A percentile compares a stretch with the other conserved stretches of the same genome.
These are phyloP conservation scores for Anoplolepis gracilipes DNA, from an alignment of 1,140 invertebrate species.

Conservation along the genomic window DNA sequence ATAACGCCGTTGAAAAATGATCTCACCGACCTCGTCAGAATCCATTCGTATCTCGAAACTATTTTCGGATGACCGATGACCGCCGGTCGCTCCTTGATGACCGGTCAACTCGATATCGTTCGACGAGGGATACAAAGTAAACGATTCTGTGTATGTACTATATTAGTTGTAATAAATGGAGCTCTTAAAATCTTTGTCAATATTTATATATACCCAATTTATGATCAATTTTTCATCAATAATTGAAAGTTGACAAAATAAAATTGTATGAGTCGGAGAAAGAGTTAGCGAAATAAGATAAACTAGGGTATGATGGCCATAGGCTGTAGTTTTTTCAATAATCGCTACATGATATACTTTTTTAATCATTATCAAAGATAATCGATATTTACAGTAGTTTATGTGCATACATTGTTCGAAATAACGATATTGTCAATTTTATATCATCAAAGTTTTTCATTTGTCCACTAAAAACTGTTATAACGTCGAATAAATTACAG, in stretches of 20 bases:
- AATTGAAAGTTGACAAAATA: not conserved
- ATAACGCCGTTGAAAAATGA: slow-evolving; percentile 72
- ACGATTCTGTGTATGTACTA: slow-evolving; percentile 28
- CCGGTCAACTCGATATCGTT: slow-evolving; percentile 62
- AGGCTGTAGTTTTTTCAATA: no score
- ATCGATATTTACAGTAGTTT: no score
- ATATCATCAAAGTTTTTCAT: no score
- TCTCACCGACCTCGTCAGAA: slow-evolving; percentile 61
- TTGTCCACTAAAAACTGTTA: no score
- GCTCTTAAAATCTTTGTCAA: slow-evolving; percentile 21
- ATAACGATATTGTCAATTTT: no score
- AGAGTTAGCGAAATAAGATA: not conserved
- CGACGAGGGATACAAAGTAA: slow-evolving; percentile 60
- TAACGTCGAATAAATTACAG: no score
- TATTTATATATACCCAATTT: not conserved
- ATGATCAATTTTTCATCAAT: not conserved
- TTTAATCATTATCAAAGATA: no score
- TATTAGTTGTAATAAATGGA: slow-evolving; percentile 44
- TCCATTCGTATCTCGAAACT: slow-evolving; percentile 60
- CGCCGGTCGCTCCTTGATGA: slow-evolving; percentile 65
- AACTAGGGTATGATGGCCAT: no score
- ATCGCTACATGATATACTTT: no score
- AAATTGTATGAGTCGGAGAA: not conserved
- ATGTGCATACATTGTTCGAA: no score
- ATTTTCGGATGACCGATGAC: slow-evolving; percentile 69